Percentiles rank a stretch among this genome's conserved stretches.
Conservation (phyloP, 2,888 invertebrate genomes). For the Dryadula phaetusa region DNA sequence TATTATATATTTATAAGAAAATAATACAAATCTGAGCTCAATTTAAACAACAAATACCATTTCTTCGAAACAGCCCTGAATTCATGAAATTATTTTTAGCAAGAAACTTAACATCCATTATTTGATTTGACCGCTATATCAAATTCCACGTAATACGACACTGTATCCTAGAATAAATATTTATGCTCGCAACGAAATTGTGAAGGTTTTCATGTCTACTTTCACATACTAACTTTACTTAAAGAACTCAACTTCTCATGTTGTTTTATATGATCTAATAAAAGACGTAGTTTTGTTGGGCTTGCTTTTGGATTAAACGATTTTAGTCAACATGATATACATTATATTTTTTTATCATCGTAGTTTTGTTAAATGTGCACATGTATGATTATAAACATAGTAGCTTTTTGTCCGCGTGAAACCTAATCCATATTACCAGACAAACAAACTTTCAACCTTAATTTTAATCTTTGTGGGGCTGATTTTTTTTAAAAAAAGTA, state of each 20-base stretch:
- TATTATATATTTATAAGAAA: too few species aligned
- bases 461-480: too few species aligned
- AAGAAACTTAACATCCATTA: constrained; percentile 2
- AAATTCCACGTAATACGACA: constrained; percentile 23
- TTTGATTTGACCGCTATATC: constrained; percentile 27
- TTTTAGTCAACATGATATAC: too few species aligned
- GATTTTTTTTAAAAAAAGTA: too few species aligned
- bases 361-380: too few species aligned
- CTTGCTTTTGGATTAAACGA: background rate
- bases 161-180: constrained; percentile 22
- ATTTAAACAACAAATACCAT: background rate
- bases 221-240: background rate
- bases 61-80: background rate
- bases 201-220: background rate
- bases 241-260: background rate
- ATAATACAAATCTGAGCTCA: background rate
- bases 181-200: background rate
- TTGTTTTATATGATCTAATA: background rate
- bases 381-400: too few species aligned
- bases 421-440: too few species aligned
- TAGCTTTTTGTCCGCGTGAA: too few species aligned
- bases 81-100: background rate
- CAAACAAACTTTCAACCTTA: too few species aligned
- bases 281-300: background rate
- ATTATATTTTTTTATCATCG: too few species aligned